A percentile compares a stretch with the other conserved stretches of the same genome.
These are phyloP conservation scores for Elymnias hypermnestra DNA, from an alignment of 1,140 invertebrate genomes.

Conservation along the genomic window DNA sequence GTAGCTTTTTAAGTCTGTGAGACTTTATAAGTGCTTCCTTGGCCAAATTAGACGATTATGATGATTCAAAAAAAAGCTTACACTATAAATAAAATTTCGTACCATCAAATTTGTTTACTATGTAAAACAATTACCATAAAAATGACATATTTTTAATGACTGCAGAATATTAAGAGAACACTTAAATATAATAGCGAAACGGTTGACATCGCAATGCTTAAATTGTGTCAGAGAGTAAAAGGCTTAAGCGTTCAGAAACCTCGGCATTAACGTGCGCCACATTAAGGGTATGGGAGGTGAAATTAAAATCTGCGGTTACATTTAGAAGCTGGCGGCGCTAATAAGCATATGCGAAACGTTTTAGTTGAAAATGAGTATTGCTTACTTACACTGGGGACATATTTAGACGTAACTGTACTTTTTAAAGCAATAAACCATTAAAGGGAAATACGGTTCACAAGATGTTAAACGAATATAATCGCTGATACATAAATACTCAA, in stretches of 20 bases:
- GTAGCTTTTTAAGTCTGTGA: too few relatives aligned
- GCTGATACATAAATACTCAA: too few relatives aligned
- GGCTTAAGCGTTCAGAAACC: constrained; percentile 6
- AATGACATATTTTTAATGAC: too few relatives aligned
- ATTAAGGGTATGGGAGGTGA: constrained; percentile 14
- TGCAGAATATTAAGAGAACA: background rate
- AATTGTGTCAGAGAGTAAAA: constrained; percentile 1
- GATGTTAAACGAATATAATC: too few relatives aligned
- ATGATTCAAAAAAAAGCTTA: too few relatives aligned
- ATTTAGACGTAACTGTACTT: constrained; percentile 1
- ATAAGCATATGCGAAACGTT: constrained; percentile 12
- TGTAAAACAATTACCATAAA: too few relatives aligned
- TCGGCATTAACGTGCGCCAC: constrained; percentile 12
- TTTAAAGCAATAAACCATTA: too few relatives aligned
- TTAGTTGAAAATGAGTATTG: background rate
- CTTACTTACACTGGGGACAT: background rate
- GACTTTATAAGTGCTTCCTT: too few relatives aligned
- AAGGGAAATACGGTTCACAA: too few relatives aligned
- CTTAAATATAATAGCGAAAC: background rate
- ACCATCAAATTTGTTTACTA: too few relatives aligned
- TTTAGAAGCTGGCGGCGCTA: constrained; percentile 12
- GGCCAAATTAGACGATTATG: too few relatives aligned
- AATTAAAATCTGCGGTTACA: constrained; percentile 28
- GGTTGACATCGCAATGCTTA: background rate
- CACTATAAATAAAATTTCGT: too few relatives aligned